Percentiles rank a stretch among this genome's conserved stretches.
Evolutionary conservation across 2,113 vertebrate genomes (phyloP).

Genomic region (Beaufortia kweichowensis): DNA sequence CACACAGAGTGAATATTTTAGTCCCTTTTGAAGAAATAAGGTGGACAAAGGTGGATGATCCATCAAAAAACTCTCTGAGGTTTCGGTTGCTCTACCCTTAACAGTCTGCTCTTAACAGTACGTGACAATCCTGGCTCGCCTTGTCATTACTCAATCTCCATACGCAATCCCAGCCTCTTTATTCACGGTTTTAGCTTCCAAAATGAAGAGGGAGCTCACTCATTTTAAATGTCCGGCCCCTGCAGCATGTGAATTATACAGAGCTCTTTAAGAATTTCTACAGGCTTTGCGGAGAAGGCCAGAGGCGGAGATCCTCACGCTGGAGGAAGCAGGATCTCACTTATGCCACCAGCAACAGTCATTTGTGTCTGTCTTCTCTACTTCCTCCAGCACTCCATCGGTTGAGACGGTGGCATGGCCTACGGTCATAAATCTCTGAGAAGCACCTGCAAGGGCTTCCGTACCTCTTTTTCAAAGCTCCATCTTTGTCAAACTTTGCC

Average conservation of each 20-base stretch:
- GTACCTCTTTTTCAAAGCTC: slow-evolving; percentile 14
- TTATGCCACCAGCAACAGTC: slow-evolving; percentile 12
- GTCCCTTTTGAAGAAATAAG: background rate
- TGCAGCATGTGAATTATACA: slow-evolving; percentile 45
- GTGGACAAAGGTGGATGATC: slow-evolving; percentile 21
- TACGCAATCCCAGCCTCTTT: slow-evolving; percentile 14
- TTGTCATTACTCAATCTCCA: slow-evolving; percentile 28
- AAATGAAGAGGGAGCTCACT: slow-evolving; percentile 2
- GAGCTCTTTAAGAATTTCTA: slow-evolving; percentile 34
- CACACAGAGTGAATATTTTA: slow-evolving; percentile 13
- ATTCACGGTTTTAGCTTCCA: background rate
- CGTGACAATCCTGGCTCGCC: slow-evolving; percentile 6
- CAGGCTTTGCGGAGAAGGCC: background rate
- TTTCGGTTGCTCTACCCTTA: slow-evolving; percentile 18
- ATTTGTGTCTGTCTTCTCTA: slow-evolving; percentile 10
- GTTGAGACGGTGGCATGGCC: slow-evolving; percentile 11
- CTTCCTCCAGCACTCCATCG: slow-evolving; percentile 29
- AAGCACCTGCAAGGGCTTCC: slow-evolving; percentile 18
- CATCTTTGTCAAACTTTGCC: slow-evolving; percentile 35
- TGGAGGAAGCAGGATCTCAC: background rate
- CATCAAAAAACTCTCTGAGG: slow-evolving; percentile 24
- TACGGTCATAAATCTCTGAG: slow-evolving; percentile 40
- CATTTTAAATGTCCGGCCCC: background rate
- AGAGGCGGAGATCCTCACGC: background rate
- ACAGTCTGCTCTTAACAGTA: background rate